Conservation (phyloP, 1,140 invertebrate species). For the Drosophila tristis region DNA sequence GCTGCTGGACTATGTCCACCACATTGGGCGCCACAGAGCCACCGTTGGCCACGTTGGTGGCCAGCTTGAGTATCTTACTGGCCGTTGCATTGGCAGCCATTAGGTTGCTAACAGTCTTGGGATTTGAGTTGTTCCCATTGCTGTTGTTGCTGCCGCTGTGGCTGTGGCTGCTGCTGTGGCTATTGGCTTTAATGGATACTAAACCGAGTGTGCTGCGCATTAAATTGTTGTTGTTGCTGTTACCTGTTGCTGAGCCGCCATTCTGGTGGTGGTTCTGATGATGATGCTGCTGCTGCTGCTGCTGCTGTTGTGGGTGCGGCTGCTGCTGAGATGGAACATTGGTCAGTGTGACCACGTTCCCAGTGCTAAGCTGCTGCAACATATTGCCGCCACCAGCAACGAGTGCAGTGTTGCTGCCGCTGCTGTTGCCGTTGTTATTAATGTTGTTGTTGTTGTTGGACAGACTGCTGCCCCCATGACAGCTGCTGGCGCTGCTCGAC, state of each 20-base stretch:
- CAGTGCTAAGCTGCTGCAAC: slow-evolving; percentile 69
- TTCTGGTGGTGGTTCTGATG: slow-evolving; percentile 63
- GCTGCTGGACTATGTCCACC: slow-evolving; percentile 68
- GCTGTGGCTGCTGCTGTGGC: slow-evolving; percentile 50
- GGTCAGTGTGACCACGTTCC: slow-evolving; percentile 68
- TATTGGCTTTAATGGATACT: slow-evolving; percentile 80
- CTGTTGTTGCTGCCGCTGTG: slow-evolving; percentile 21
- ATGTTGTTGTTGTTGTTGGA: slow-evolving; percentile 42
- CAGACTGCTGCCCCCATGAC: slow-evolving; percentile 69
- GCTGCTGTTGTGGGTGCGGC: slow-evolving; percentile 47
- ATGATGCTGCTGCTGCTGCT: slow-evolving; percentile 49
- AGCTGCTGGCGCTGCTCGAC: slow-evolving; percentile 81
- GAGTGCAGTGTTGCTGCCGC: slow-evolving; percentile 17
- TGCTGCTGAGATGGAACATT: slow-evolving; percentile 59
- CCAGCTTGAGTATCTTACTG: slow-evolving; percentile 81
- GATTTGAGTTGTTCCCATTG: slow-evolving; percentile 35
- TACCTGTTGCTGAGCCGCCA: slow-evolving; percentile 73
- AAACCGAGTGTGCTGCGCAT: slow-evolving; percentile 83
- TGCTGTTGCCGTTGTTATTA: slow-evolving; percentile 1
- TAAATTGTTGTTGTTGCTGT: slow-evolving; percentile 80
- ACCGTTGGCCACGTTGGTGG: slow-evolving; percentile 76
- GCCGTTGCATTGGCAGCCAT: slow-evolving; percentile 80
- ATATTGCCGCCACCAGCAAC: slow-evolving; percentile 49
- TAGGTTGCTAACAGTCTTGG: slow-evolving; percentile 78
- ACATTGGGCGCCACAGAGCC: slow-evolving; percentile 23